phyloP scores from a whole-genome alignment of 2,797 vertebrate species.

The Craterocephalus amniculus region DNA sequence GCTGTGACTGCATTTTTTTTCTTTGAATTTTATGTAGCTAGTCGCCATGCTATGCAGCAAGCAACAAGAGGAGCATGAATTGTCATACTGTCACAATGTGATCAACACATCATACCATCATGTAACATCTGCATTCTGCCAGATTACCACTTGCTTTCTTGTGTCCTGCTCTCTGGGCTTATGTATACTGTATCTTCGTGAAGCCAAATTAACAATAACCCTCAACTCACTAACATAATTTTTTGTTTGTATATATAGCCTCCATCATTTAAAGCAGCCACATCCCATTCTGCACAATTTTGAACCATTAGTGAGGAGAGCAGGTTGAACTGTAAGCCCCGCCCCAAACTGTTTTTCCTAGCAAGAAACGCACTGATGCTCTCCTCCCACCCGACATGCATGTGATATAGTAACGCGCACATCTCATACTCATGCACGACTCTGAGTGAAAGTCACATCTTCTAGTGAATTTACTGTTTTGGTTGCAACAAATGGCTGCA shows the following conservation, averaged over 20 bases:
- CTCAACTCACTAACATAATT: not conserved
- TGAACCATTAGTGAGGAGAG: no score
- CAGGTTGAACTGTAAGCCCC: no score
- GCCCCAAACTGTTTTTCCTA: no score
- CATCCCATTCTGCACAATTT: no score
- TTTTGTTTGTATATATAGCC: not conserved
- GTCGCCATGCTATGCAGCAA: not conserved
- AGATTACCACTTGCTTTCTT: not conserved
- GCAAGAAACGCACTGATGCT: no score
- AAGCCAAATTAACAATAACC: not conserved
- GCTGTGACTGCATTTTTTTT: not conserved
- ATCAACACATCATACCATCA: not conserved
- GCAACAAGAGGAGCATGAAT: not conserved
- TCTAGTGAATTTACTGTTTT: no score
- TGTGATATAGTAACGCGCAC: no score
- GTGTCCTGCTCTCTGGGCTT: not conserved
- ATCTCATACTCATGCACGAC: no score
- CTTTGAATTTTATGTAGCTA: not conserved
- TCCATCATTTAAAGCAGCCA: no score
- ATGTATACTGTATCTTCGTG: not conserved
- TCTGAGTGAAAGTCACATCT: no score
- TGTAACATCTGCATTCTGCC: not conserved
- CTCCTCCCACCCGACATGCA: no score
- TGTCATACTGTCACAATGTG: not conserved
- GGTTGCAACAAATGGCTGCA: no score